Conservation (phyloP, 1,140 invertebrate species). For the Drosophila yakuba region DNA sequence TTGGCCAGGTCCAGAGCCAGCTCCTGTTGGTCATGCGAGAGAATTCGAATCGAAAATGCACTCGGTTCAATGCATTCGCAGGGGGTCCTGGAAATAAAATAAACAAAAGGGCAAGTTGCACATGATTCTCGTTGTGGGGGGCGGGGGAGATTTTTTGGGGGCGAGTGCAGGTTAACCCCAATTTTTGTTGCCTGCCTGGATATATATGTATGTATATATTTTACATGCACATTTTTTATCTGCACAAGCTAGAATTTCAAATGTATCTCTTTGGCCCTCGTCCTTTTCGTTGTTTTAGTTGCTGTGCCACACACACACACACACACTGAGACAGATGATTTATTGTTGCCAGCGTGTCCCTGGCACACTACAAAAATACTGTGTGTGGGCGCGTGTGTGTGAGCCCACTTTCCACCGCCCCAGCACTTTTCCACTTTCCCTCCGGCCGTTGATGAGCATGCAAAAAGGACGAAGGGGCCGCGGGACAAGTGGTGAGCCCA, state of each 20-base stretch:
- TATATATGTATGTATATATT: conserved; percentile 75
- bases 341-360: conserved; percentile 64
- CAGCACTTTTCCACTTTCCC: conserved; percentile 9
- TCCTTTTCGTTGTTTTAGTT: conserved; percentile 54
- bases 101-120: conserved; percentile 42
- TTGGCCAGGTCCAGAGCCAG: background rate
- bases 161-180: conserved; percentile 71
- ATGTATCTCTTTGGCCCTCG: conserved; percentile 63
- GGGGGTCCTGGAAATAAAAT: conserved; percentile 22
- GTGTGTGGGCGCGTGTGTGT: background rate
- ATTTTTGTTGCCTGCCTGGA: conserved; percentile 57
- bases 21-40: conserved; percentile 28
- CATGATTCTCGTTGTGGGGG: background rate
- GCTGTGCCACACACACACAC: conserved; percentile 18
- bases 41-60: conserved; percentile 44
- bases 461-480: conserved; percentile 1
- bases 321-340: conserved; percentile 58
- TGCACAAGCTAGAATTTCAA: conserved; percentile 73
- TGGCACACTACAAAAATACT: conserved; percentile 19
- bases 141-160: conserved; percentile 7
- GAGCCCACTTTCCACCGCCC: background rate
- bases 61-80: conserved; percentile 34
- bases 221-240: conserved; percentile 78
- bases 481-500: conserved; percentile 26
- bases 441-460: conserved; percentile 64